Conservation (phyloP, 2,113 vertebrate species). For the Lipophrys pholis region DNA sequence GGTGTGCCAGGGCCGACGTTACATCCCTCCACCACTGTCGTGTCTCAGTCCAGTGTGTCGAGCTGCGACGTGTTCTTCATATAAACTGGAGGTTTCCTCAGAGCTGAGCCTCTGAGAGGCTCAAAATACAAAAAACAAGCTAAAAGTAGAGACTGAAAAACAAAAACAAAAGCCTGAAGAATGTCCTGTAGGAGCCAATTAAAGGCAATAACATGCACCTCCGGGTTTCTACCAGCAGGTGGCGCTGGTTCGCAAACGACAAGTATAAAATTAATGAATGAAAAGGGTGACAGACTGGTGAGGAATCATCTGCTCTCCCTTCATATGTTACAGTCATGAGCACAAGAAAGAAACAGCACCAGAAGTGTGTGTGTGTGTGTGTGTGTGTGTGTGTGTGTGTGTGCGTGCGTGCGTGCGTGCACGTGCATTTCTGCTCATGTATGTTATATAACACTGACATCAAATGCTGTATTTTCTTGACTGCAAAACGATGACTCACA, state of each 20-base stretch:
- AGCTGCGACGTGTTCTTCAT: too few species aligned
- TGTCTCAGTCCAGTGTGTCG: too few species aligned
- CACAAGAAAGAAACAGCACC: too few species aligned
- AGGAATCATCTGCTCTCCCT: conserved; percentile 21
- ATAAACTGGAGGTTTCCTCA: too few species aligned
- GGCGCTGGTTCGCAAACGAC: conserved; percentile 32
- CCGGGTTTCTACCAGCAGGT: conserved; percentile 38
- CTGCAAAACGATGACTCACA: conserved; percentile 36
- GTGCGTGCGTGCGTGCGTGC: background rate
- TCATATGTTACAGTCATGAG: too few species aligned
- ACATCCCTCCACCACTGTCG: too few species aligned
- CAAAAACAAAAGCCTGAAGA: too few species aligned
- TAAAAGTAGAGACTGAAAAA: too few species aligned
- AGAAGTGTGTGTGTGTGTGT: background rate
- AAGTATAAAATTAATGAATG: background rate
- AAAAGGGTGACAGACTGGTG: conserved; percentile 36
- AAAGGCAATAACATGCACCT: conserved; percentile 31
- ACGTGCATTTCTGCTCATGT: background rate
- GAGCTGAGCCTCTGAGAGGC: too few species aligned
- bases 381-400: background rate
- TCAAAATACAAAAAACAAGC: too few species aligned
- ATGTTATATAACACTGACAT: conserved; percentile 13
- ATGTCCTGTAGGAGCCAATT: conserved; percentile 16
- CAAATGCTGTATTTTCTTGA: conserved; percentile 23
- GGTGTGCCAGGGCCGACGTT: background rate